Evolutionary conservation across 2,113 vertebrate genomes (phyloP).

Genomic region (Accipiter cooperii): DNA sequence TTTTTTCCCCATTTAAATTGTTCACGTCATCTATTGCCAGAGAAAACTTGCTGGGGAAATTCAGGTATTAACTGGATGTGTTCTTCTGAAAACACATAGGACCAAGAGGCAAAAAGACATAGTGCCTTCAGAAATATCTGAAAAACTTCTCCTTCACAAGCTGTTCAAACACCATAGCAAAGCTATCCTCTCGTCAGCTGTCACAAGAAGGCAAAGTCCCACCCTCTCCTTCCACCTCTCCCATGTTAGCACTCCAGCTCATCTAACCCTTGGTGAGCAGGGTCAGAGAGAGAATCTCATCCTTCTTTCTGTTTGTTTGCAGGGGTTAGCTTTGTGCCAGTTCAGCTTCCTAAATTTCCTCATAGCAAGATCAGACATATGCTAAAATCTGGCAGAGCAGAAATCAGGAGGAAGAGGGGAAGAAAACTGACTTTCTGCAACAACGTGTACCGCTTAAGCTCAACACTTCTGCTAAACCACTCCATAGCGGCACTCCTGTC

Average conservation of each 20-base stretch:
- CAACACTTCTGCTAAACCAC: background rate
- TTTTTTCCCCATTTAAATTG: background rate
- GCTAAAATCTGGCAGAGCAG: background rate
- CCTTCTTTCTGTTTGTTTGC: background rate
- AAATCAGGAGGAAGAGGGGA: background rate
- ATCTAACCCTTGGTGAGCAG: accelerated
- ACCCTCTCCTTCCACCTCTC: background rate
- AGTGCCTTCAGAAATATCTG: background rate
- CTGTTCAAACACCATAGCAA: background rate
- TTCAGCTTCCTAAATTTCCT: background rate
- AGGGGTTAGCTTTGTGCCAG: background rate
- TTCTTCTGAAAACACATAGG: background rate
- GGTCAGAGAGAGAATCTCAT: background rate
- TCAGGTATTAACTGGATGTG: background rate
- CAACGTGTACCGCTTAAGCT: background rate
- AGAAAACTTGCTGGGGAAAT: background rate
- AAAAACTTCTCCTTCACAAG: background rate
- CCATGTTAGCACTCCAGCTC: background rate
- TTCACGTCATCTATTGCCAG: background rate
- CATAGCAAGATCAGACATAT: background rate
- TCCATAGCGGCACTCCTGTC: background rate
- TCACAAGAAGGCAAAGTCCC: background rate
- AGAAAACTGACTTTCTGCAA: background rate
- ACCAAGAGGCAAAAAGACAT: background rate
- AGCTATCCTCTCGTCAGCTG: background rate